Percentiles rank a stretch among this genome's conserved stretches.
Evolutionary conservation across 2,113 vertebrate genomes (phyloP).

Genomic region (Mus spicilegus): DNA sequence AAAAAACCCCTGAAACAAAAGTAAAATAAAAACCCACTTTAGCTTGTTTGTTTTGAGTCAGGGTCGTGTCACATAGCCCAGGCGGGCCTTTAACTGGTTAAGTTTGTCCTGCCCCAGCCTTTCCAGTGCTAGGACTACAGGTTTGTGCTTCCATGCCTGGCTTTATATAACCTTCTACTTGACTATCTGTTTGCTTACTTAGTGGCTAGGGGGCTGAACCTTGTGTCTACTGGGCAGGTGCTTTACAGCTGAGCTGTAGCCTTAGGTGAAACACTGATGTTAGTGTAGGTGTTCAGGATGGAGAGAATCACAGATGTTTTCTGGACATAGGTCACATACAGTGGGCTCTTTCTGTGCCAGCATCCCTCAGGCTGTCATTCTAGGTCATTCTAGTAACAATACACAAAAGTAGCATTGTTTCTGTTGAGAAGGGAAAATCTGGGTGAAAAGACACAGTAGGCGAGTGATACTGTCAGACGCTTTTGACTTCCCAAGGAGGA

Average conservation of each 20-base stretch:
- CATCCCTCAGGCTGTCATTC: neutral
- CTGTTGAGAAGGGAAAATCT: neutral
- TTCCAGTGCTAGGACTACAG: neutral
- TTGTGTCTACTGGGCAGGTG: neutral
- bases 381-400: neutral
- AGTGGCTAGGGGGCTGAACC: neutral
- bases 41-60: neutral
- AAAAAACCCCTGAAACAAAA: neutral
- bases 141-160: too few relatives aligned
- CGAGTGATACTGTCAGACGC: neutral
- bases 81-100: too few relatives aligned
- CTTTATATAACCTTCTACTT: neutral
- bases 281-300: neutral
- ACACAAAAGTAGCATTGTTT: neutral
- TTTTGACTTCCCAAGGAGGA: neutral
- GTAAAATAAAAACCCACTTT: neutral
- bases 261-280: neutral
- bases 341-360: neutral
- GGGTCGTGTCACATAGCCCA: neutral
- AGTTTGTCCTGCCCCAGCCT: neutral
- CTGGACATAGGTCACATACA: neutral
- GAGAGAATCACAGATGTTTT: neutral
- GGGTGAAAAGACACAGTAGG: neutral
- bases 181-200: neutral
- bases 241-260: neutral